Percentiles rank a stretch among this genome's conserved stretches.
Conservation (phyloP, 2,113 vertebrate species). For the Carassius auratus region DNA sequence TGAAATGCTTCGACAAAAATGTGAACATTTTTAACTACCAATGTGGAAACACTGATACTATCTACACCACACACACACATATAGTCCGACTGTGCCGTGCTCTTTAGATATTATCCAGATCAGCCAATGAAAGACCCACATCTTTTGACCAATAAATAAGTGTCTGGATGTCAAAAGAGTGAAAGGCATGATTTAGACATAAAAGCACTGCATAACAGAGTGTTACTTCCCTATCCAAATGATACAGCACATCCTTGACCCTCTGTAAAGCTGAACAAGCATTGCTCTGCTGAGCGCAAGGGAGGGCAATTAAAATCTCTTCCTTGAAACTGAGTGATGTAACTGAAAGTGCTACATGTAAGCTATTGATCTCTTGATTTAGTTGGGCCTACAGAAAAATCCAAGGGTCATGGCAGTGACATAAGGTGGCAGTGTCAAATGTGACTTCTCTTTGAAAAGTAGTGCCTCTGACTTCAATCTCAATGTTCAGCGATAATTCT, state of each 20-base stretch:
- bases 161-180: neutral
- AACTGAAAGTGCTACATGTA: neutral
- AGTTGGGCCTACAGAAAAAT: neutral
- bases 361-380: slow-evolving; percentile 10
- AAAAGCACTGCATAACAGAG: neutral
- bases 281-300: neutral
- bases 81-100: neutral
- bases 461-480: neutral
- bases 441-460: neutral
- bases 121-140: neutral
- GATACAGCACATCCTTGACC: slow-evolving; percentile 52
- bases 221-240: slow-evolving; percentile 39
- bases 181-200: neutral
- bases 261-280: slow-evolving; percentile 36
- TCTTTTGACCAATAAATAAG: neutral
- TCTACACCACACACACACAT: neutral
- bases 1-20: neutral
- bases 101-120: neutral
- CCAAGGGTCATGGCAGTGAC: neutral
- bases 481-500: neutral
- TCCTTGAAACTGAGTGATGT: neutral
- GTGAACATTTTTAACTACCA: neutral
- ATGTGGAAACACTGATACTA: neutral
- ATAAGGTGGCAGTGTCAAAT: neutral
- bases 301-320: neutral